Percentiles rank a stretch among this genome's conserved stretches.
Conservation (phyloP, 2,797 vertebrate species). For the Channa striata region DNA sequence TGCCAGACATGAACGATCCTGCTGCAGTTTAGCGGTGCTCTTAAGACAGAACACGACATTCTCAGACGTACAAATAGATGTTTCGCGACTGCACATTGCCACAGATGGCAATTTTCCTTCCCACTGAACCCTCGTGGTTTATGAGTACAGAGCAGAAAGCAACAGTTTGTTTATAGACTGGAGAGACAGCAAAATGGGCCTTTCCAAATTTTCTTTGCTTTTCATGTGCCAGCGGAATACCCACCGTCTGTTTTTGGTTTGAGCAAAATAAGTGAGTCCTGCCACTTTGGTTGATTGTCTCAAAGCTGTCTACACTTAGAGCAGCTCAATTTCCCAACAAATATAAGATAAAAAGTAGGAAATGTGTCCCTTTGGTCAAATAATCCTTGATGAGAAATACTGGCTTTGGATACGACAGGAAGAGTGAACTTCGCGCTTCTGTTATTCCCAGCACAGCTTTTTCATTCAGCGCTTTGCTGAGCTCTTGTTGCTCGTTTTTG, state of each 20-base stretch:
- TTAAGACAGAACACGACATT: slow-evolving; percentile 14
- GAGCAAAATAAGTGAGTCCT: slow-evolving; percentile 5
- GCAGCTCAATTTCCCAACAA: neutral
- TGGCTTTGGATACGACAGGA: slow-evolving; percentile 32
- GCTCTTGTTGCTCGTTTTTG: slow-evolving; percentile 32
- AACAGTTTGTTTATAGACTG: slow-evolving; percentile 43
- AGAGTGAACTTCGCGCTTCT: slow-evolving; percentile 16
- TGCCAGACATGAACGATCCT: slow-evolving; percentile 14
- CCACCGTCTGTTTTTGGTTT: slow-evolving; percentile 24
- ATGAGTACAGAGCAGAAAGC: slow-evolving; percentile 15
- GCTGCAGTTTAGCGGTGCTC: slow-evolving; percentile 9
- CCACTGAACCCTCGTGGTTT: slow-evolving; percentile 25
- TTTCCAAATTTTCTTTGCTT: slow-evolving; percentile 21
- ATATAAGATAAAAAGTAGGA: slow-evolving; percentile 19
- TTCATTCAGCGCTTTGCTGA: slow-evolving; percentile 72
- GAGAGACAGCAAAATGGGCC: slow-evolving; percentile 36
- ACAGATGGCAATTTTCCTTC: slow-evolving; percentile 18
- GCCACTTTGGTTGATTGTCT: slow-evolving; percentile 42
- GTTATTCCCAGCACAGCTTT: slow-evolving; percentile 4
- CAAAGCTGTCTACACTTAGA: slow-evolving; percentile 9
- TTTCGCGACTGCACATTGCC: slow-evolving; percentile 16
- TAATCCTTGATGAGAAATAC: slow-evolving; percentile 28
- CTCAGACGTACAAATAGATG: slow-evolving; percentile 18
- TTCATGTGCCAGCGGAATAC: slow-evolving; percentile 9
- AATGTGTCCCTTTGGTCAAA: slow-evolving; percentile 35